phyloP scores from a whole-genome alignment of 2,113 vertebrate genomes.

The Anhinga rufa region DNA sequence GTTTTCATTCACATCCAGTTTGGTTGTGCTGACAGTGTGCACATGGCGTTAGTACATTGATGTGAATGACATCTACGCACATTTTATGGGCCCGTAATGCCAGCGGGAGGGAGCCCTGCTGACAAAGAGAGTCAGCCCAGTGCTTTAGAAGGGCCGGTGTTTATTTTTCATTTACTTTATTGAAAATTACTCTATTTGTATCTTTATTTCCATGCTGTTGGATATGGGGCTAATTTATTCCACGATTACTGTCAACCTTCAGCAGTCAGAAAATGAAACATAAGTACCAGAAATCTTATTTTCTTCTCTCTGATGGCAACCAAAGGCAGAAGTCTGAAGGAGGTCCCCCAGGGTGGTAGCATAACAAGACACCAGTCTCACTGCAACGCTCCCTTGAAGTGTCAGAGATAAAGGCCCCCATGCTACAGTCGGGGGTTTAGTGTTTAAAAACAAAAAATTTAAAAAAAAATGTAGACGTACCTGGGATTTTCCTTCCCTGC shows the following conservation, averaged over 20 bases:
- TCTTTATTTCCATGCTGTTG: conserved; percentile 64
- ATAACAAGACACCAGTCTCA: neutral
- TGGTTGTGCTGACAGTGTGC: neutral
- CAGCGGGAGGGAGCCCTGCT: neutral
- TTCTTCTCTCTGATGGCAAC: conserved; percentile 36
- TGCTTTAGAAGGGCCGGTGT: neutral
- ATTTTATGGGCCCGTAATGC: neutral
- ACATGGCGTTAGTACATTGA: neutral
- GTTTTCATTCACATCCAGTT: neutral
- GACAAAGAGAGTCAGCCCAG: neutral
- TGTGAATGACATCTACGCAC: neutral
- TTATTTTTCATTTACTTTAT: conserved; percentile 62
- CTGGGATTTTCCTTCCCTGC: neutral
- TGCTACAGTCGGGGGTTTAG: neutral
- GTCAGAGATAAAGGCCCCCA: neutral
- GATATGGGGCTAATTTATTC: conserved; percentile 69
- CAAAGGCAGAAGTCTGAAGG: neutral
- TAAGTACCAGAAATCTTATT: conserved; percentile 43
- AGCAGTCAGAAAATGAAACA: conserved; percentile 64
- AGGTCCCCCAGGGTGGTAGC: neutral
- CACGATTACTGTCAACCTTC: conserved; percentile 60
- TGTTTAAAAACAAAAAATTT: neutral
- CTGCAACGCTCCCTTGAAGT: neutral
- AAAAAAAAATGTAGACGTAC: neutral
- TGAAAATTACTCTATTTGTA: conserved; percentile 53